These are phyloP conservation scores for Sinohyriopsis cumingii DNA, from an alignment of 2,888 invertebrate species.

Conservation along the genomic window DNA sequence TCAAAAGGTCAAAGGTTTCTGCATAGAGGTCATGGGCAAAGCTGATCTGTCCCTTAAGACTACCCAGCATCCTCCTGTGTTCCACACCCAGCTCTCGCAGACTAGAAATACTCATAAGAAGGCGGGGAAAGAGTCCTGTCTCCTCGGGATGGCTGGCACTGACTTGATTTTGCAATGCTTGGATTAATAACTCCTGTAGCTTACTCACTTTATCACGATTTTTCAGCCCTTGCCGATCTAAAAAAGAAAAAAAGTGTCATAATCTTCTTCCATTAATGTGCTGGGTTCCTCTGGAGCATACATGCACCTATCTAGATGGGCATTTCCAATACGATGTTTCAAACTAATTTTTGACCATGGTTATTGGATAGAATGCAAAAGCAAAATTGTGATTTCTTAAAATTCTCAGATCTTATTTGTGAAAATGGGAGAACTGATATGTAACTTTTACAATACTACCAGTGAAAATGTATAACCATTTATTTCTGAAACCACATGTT, in stretches of 20 bases:
- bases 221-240: constrained; percentile 68
- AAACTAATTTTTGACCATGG: no score
- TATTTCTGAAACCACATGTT: no score
- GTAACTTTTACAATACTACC: no score
- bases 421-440: neutral
- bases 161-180: constrained; percentile 67
- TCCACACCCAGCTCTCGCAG: constrained; percentile 70
- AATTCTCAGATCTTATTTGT: neutral
- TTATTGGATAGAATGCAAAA: no score
- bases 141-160: constrained; percentile 62
- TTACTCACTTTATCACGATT: constrained; percentile 67
- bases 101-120: constrained; percentile 70
- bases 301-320: neutral
- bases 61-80: constrained; percentile 67
- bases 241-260: constrained; percentile 13
- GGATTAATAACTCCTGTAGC: constrained; percentile 67
- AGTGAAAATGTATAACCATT: no score
- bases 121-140: constrained; percentile 66
- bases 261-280: neutral
- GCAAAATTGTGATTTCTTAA: neutral
- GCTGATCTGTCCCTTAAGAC: constrained; percentile 65
- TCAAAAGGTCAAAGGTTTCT: constrained; percentile 67
- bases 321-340: no score
- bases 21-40: constrained; percentile 68
- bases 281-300: neutral